Evolutionary conservation across 2,113 vertebrate genomes (phyloP), one percentile per base, ranked within the genome.

Genomic region (Chauna torquata): DNA sequence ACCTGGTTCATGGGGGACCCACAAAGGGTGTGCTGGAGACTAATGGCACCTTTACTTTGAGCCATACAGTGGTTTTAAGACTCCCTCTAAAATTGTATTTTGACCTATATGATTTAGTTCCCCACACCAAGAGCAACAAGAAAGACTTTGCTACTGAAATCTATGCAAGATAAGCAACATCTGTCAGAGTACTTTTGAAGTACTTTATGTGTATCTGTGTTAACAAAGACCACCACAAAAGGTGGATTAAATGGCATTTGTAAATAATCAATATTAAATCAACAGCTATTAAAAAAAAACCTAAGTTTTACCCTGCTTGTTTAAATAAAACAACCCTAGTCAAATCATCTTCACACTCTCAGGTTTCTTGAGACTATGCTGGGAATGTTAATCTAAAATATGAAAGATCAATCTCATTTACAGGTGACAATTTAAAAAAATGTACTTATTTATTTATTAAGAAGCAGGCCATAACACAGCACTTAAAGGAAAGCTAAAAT

Each of bases 401-500:
- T 11, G 44, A 62, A 74, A 78, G 42, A 69, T 50, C 66, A 59
- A 90, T 77, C 23, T 74, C 66, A 78, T 71, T 76, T 62, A 69
- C 4, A 93, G 61, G 0, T 50, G 58, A 84, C 38, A 82, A 86
- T 49, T 49, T 62, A 49, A 76, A 82, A 66, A 38, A 55, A n/a
- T n/a, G n/a, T n/a, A n/a, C n/a, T n/a, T n/a, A n/a, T n/a, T n/a
- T n/a, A n/a, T n/a, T n/a, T n/a, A n/a, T 74, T 85, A 59, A 69
- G 64, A 90, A 50, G 62, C 34, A 83, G 45, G 61, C 9, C 27
- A 16, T 75, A 78, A 81, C 5, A 58, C 4, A 59, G 32, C 59
- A 50, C 71, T 78, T 58, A 66, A 75, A 92, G 36, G 27, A 92
- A 83, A 92, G 79, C 9, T 58, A 68, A 94, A 96, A 93, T 93